These are phyloP conservation scores for Bradysia coprophila DNA, from an alignment of 1,140 invertebrate genomes.

Conservation along the genomic window DNA sequence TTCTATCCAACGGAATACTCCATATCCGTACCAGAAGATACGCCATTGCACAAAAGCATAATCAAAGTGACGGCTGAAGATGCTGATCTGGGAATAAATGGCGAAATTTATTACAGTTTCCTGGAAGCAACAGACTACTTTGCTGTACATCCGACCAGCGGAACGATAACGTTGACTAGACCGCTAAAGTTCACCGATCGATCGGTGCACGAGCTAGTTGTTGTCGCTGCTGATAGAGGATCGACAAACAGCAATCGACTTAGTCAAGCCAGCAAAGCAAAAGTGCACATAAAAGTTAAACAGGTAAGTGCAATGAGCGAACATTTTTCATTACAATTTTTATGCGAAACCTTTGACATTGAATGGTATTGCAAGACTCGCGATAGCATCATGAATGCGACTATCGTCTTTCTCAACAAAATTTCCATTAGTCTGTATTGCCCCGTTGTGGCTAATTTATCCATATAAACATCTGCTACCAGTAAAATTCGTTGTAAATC, in stretches of 20 bases:
- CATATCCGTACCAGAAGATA: slow-evolving; percentile 75
- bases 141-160: slow-evolving; percentile 80
- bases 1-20: slow-evolving; percentile 80
- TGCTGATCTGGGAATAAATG: slow-evolving; percentile 84
- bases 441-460: too few species aligned
- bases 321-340: too few species aligned
- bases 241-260: slow-evolving; percentile 36
- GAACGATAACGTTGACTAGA: slow-evolving; percentile 68
- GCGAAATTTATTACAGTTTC: slow-evolving; percentile 92
- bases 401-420: too few species aligned
- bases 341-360: too few species aligned
- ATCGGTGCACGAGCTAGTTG: slow-evolving; percentile 50
- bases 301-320: slow-evolving; percentile 18
- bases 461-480: too few species aligned
- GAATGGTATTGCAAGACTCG: too few species aligned
- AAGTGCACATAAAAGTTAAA: slow-evolving; percentile 54
- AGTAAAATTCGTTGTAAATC: too few species aligned
- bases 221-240: slow-evolving; percentile 70
- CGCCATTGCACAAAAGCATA: slow-evolving; percentile 60
- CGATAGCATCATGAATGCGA: too few species aligned
- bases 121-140: slow-evolving; percentile 65
- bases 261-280: slow-evolving; percentile 44
- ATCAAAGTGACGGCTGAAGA: slow-evolving; percentile 71
- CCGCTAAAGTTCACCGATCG: slow-evolving; percentile 50
- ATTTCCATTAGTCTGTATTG: too few species aligned